Conservation (phyloP, 2,888 invertebrate species). For the Himalopsyche japonica region DNA sequence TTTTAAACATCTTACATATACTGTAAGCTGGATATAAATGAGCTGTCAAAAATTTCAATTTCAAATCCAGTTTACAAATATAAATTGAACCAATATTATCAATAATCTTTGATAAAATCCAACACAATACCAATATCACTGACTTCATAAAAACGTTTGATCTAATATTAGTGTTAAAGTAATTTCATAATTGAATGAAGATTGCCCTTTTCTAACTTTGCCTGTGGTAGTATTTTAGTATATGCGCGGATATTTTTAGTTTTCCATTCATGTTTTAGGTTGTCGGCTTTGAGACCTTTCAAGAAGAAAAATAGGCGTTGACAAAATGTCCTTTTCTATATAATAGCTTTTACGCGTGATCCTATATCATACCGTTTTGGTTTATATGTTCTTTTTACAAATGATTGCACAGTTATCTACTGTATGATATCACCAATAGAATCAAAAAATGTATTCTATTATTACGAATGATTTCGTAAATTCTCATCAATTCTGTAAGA, state of each 20-base stretch:
- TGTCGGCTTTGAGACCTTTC: neutral
- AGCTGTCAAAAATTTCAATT: neutral
- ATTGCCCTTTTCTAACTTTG: slow-evolving; percentile 9
- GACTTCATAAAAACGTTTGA: neutral
- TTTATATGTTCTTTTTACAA: no score
- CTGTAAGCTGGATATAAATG: neutral
- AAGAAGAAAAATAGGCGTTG: neutral
- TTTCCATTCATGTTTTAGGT: neutral
- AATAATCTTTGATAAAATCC: neutral
- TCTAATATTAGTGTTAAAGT: neutral
- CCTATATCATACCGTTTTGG: neutral
- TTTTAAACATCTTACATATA: neutral
- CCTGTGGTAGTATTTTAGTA: neutral
- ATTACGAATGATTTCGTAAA: no score
- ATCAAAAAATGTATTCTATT: no score
- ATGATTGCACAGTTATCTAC: no score
- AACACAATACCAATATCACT: neutral
- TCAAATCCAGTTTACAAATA: neutral
- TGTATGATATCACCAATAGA: no score
- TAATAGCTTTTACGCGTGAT: neutral
- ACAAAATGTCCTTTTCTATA: neutral
- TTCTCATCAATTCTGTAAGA: no score
- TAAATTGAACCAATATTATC: neutral
- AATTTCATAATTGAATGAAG: slow-evolving; percentile 5
- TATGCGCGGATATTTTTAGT: neutral